phyloP scores from a whole-genome alignment of 2,797 vertebrate genomes.

The Pseudocheirus occidentalis region DNA sequence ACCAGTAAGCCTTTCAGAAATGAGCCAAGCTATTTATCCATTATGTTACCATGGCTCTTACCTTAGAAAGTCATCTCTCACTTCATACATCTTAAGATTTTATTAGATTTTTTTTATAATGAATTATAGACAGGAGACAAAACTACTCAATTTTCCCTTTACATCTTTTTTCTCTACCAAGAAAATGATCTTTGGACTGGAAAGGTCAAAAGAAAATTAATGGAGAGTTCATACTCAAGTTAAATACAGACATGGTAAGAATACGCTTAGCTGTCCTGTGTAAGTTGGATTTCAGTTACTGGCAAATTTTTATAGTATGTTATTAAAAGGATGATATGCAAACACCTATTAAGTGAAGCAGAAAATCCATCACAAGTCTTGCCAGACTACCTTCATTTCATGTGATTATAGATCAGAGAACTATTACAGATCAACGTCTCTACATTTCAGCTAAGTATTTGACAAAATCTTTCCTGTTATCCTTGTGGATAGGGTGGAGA shows the following conservation, averaged over 20 bases:
- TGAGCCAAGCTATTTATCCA: not conserved
- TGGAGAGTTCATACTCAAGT: not conserved
- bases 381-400: not conserved
- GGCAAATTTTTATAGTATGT: not conserved
- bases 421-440: not conserved
- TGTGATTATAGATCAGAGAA: not conserved
- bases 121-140: not conserved
- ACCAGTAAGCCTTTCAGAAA: not conserved
- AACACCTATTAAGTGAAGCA: not conserved
- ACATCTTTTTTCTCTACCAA: too few species aligned
- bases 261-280: not conserved
- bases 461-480: not conserved
- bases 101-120: not conserved
- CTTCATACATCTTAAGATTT: not conserved
- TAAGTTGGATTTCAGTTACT: not conserved
- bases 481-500: not conserved
- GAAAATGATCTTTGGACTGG: not conserved
- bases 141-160: too few species aligned
- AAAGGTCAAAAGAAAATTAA: not conserved
- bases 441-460: not conserved
- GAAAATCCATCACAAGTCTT: not conserved
- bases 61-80: not conserved
- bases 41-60: not conserved
- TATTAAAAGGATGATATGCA: not conserved
- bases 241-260: not conserved